phyloP scores from a whole-genome alignment of 2,888 invertebrate species.

The Lasius platythorax region DNA sequence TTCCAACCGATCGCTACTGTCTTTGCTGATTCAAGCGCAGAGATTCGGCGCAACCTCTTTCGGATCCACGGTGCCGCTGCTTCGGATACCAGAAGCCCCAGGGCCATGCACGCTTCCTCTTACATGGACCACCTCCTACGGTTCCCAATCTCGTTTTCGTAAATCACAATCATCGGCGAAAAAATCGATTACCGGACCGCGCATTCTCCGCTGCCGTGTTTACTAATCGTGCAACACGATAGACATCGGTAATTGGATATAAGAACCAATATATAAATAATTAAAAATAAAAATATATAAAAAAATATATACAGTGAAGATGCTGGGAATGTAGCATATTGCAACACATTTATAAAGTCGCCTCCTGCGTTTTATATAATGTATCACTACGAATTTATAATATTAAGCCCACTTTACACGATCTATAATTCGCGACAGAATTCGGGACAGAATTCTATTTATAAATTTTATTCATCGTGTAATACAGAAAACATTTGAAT shows the following conservation, averaged over 20 bases:
- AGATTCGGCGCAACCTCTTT: constrained; percentile 49
- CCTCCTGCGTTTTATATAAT: neutral
- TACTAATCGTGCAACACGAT: constrained; percentile 33
- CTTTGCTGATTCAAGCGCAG: constrained; percentile 62
- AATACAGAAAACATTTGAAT: too few relatives aligned
- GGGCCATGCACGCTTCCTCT: constrained; percentile 46
- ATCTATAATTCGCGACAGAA: too few relatives aligned
- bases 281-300: constrained; percentile 15
- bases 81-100: constrained; percentile 67
- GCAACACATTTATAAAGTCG: constrained; percentile 3
- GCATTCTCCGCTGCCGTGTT: constrained; percentile 12
- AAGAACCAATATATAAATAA: constrained; percentile 29
- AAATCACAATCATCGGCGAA: constrained; percentile 59
- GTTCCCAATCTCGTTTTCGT: constrained; percentile 62
- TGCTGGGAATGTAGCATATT: too few relatives aligned
- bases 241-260: constrained; percentile 27
- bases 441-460: too few relatives aligned
- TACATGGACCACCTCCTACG: constrained; percentile 64
- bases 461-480: too few relatives aligned
- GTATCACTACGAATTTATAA: constrained; percentile 12
- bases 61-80: neutral
- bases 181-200: constrained; percentile 8
- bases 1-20: constrained; percentile 64
- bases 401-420: too few relatives aligned
- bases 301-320: neutral